A percentile compares a stretch with the other conserved stretches of the same genome.
phyloP scores from a whole-genome alignment of 2,113 vertebrate genomes.

The Fulmarus glacialis region DNA sequence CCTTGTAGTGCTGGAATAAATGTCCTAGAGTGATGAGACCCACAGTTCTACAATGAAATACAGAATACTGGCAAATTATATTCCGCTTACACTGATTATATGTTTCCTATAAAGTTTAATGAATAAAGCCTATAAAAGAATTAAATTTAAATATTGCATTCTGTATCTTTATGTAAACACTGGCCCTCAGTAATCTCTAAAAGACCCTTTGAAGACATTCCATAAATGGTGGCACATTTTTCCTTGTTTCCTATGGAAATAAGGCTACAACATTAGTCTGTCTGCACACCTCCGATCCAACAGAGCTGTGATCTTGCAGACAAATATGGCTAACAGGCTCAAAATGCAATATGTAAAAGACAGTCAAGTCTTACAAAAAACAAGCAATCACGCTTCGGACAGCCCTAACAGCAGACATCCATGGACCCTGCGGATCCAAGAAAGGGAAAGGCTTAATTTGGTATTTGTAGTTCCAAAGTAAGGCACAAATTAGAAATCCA shows the following conservation, averaged over 20 bases:
- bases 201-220: not conserved
- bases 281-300: not conserved
- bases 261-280: not conserved
- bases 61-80: not conserved
- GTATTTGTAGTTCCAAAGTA: not conserved
- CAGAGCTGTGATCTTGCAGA: not conserved
- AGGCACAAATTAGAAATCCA: not conserved
- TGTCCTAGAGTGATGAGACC: not conserved
- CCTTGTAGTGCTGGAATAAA: not conserved
- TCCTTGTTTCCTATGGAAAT: not conserved
- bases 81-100: not conserved
- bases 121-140: not conserved
- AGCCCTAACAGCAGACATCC: not conserved
- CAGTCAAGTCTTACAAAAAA: not conserved
- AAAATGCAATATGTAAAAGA: not conserved
- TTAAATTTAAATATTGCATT: not conserved
- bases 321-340: not conserved
- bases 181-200: not conserved
- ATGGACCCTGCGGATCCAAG: rapidly evolving
- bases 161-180: not conserved
- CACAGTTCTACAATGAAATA: not conserved
- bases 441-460: not conserved
- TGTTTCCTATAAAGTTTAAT: not conserved
- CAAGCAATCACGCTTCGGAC: not conserved
- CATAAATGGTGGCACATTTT: not conserved